A percentile compares a stretch with the other conserved stretches of the same genome.
Conservation (phyloP, 2,888 invertebrate species). For the Tinea pellionella region DNA sequence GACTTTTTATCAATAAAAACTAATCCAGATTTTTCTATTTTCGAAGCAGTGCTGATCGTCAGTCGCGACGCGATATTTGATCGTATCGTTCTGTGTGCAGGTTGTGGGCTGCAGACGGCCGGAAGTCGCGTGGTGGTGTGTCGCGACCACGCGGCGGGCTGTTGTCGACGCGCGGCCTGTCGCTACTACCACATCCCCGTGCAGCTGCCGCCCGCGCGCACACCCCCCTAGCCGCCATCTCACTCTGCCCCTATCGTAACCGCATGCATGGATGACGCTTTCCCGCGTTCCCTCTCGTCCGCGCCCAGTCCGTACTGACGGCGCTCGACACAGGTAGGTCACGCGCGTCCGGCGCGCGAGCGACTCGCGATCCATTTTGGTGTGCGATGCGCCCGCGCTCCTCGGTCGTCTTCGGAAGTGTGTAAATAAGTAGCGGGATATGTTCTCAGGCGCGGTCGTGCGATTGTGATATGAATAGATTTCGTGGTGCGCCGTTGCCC, state of each 20-base stretch:
- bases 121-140: slow-evolving; percentile 96
- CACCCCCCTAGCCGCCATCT: slow-evolving; percentile 50
- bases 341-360: slow-evolving; percentile 26
- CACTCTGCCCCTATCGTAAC: slow-evolving; percentile 21
- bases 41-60: not conserved
- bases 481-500: slow-evolving; percentile 61
- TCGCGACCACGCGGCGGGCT: slow-evolving; percentile 94
- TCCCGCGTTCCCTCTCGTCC: slow-evolving; percentile 19
- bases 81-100: slow-evolving; percentile 59
- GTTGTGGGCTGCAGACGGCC: slow-evolving; percentile 94
- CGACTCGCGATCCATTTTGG: slow-evolving; percentile 20
- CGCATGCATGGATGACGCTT: not conserved
- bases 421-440: slow-evolving; percentile 68
- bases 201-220: slow-evolving; percentile 83
- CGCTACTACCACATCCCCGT: slow-evolving; percentile 98
- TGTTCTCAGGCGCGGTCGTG: slow-evolving; percentile 67
- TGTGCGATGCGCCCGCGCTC: slow-evolving; percentile 29
- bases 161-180: slow-evolving; percentile 93
- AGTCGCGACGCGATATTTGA: not conserved
- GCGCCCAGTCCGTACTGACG: slow-evolving; percentile 24
- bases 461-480: slow-evolving; percentile 69
- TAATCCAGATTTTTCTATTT: not conserved
- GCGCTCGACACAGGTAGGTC: slow-evolving; percentile 46
- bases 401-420: slow-evolving; percentile 44
- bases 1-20: not conserved